Base-by-base conservation (phyloP, 2,888 invertebrate species). In the Drosophila nr. fundita region DNA sequence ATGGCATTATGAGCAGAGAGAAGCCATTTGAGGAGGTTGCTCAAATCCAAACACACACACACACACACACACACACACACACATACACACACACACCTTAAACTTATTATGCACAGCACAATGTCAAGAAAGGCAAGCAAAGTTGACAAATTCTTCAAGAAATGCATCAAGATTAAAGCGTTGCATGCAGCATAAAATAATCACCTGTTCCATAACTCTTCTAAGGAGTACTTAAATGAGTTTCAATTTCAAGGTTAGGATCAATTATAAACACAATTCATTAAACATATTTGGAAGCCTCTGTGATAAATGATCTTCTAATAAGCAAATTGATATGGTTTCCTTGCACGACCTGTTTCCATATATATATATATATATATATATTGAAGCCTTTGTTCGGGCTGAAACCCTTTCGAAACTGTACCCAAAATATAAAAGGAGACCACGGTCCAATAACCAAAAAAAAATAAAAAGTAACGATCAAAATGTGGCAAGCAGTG, bases 41-140 rank as follows among this genome's bases (percentile, higher is more conserved):
- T 18, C 18, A 38, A 38, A 38, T 38, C 18, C 38, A 38, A 38
- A 48, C 54, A 49, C 32, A 54, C 24, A 68, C 40, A 40, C 34
- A 61, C 52, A 74, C 68, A 52, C 62, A 45, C 63, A 62, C 10
- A 10, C 40, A 10, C 59, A 49, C 27, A 40, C 15, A 45, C 63
- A 62, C 10, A 10, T n/a, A 10, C 59, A 49, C 27, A 40, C 15
- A 60, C 42, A 62, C 58, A 59, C 55, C 24, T 63, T 60, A 21
- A 72, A 76, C 63, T 83, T 79, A 83, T 72, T 87, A 87, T 83
- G 72, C 81, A 71, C 53, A 68, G 52, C 73, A 76, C 66, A 77
- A 49, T 57, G 49, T 29, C 45, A 63, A 54, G 30, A 27, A 13
- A 30, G 32, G 30, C 59, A 63, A 48, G 42, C 30, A 64, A 48